A percentile compares a stretch with the other conserved stretches of the same genome.
These are phyloP conservation scores for Apostichopus parvimensis DNA, from an alignment of 35 echinoderm and acorn worm species.

Conservation along the genomic window DNA sequence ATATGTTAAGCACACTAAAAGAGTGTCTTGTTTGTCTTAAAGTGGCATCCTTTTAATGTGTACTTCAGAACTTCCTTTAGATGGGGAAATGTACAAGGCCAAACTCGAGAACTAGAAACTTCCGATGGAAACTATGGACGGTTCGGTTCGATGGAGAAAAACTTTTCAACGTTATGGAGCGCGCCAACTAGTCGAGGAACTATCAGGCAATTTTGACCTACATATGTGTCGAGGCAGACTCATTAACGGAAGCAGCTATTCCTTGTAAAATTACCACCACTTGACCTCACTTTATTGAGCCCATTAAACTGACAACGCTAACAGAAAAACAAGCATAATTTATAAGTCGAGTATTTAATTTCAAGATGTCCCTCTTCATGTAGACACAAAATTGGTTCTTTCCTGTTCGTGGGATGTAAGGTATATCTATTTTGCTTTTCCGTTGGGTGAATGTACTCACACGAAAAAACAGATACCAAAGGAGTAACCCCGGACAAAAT, in stretches of 20 bases:
- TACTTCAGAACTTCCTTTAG: neutral
- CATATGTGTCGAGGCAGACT: constrained; percentile 2
- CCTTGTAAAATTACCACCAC: constrained; percentile 18
- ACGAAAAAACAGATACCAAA: neutral
- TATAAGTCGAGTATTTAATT: constrained; percentile 9
- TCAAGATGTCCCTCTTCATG: neutral
- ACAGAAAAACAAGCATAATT: constrained; percentile 15
- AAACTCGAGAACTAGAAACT: neutral
- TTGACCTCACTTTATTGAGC: constrained; percentile 14
- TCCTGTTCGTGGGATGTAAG: neutral
- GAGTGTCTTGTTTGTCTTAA: neutral
- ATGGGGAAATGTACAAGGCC: neutral
- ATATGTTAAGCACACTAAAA: too few relatives aligned
- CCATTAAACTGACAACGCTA: neutral
- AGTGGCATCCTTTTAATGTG: neutral
- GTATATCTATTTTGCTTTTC: neutral
- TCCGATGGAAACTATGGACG: neutral
- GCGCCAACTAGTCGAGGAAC: neutral
- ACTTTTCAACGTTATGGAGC: neutral
- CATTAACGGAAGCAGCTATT: neutral
- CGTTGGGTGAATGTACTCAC: neutral
- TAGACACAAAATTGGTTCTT: constrained; percentile 4
- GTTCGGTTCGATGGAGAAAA: too few relatives aligned
- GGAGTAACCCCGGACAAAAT: neutral
- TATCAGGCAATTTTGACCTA: constrained; percentile 15